Evolutionary conservation across 2,888 invertebrate genomes (phyloP).

Genomic region (Trichogramma dendrolimi): DNA sequence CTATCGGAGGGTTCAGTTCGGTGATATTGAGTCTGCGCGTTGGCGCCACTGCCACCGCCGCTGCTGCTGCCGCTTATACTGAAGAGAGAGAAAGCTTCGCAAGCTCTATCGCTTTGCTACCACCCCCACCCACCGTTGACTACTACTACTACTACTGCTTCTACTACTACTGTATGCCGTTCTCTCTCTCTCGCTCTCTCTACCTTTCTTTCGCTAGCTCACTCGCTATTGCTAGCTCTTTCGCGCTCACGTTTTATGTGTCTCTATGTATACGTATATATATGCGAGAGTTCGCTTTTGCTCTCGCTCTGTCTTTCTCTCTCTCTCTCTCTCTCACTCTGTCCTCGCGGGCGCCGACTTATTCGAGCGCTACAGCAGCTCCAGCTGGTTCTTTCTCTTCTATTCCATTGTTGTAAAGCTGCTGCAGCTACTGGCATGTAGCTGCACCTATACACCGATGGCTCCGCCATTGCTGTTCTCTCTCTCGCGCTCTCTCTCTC

Average conservation of each 20-base stretch:
- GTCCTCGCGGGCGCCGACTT: too few relatives aligned
- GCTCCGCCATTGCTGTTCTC: conserved; percentile 25
- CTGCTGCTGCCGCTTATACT: background rate
- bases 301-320: conserved; percentile 16
- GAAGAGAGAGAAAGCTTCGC: background rate
- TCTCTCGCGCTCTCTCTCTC: conserved; percentile 10
- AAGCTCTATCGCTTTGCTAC: background rate
- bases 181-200: conserved; percentile 1
- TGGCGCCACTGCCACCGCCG: conserved; percentile 3
- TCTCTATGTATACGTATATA: background rate
- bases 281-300: conserved; percentile 14
- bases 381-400: conserved; percentile 30
- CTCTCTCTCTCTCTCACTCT: conserved; percentile 13
- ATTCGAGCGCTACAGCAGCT: background rate
- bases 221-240: conserved; percentile 1
- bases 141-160: conserved; percentile 29
- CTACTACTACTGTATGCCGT: conserved; percentile 12
- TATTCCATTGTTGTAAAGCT: conserved; percentile 25
- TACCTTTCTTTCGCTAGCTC: conserved; percentile 1
- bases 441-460: conserved; percentile 13
- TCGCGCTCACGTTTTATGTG: conserved; percentile 14
- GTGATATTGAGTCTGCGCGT: conserved; percentile 53
- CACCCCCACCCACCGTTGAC: conserved; percentile 25
- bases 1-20: conserved; percentile 53
- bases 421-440: background rate